phyloP scores from a whole-genome alignment of 2,888 invertebrate genomes.

The Lasiommata megera region DNA sequence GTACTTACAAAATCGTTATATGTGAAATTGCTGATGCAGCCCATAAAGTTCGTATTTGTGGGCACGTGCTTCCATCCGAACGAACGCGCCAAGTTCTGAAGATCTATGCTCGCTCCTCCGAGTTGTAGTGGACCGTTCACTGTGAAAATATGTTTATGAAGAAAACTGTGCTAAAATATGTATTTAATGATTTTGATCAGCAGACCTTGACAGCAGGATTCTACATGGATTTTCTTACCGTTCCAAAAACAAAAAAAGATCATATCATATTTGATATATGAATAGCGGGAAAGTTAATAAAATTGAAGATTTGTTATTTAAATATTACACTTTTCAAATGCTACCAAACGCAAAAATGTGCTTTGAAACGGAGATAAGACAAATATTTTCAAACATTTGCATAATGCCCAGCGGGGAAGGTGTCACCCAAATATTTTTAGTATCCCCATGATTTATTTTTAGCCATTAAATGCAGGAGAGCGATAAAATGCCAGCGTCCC shows the following conservation, averaged over 20 bases:
- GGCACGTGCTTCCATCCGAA: slow-evolving; percentile 88
- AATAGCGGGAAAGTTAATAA: too few species aligned
- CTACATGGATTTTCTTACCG: too few species aligned
- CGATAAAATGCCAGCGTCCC: slow-evolving; percentile 16
- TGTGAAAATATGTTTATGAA: slow-evolving; percentile 32
- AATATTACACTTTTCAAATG: too few species aligned
- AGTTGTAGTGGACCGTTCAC: slow-evolving; percentile 95
- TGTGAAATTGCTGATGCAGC: slow-evolving; percentile 95
- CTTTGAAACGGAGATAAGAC: slow-evolving; percentile 1
- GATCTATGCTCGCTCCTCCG: slow-evolving; percentile 86
- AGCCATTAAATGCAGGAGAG: slow-evolving; percentile 22
- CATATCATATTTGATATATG: too few species aligned
- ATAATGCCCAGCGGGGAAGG: slow-evolving; percentile 19
- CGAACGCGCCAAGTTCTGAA: slow-evolving; percentile 81
- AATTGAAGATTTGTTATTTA: too few species aligned
- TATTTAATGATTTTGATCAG: too few species aligned
- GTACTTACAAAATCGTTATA: slow-evolving; percentile 87
- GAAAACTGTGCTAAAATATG: background rate
- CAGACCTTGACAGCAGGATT: too few species aligned
- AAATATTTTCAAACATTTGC: slow-evolving; percentile 20
- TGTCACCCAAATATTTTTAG: slow-evolving; percentile 23
- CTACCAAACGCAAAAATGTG: background rate
- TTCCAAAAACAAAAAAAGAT: too few species aligned
- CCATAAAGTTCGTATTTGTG: slow-evolving; percentile 87
- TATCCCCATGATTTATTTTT: slow-evolving; percentile 24